These are phyloP conservation scores for Calliphora vicina DNA, from an alignment of 1,140 invertebrate genomes.

Conservation along the genomic window DNA sequence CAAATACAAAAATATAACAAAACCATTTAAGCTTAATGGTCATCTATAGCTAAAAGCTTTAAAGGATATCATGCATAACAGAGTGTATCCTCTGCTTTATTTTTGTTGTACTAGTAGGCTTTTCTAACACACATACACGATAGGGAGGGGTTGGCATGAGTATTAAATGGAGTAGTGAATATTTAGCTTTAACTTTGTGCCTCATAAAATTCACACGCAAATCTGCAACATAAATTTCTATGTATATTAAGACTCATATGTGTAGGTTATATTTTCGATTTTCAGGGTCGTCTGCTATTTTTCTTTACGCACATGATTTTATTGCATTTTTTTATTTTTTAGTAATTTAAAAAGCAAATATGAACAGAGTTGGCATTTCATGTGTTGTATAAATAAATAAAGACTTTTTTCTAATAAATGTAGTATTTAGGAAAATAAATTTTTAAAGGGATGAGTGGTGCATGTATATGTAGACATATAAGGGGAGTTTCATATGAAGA, in stretches of 20 bases:
- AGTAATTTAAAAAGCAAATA: not conserved
- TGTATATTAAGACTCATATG: not conserved
- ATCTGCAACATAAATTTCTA: slow-evolving; percentile 21
- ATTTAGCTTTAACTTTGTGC: not conserved
- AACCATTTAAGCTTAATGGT: slow-evolving; percentile 24
- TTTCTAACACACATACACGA: not conserved
- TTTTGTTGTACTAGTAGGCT: not conserved
- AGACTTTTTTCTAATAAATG: no score
- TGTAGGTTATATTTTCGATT: not conserved
- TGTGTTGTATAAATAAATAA: no score
- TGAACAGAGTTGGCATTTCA: no score
- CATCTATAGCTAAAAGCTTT: slow-evolving; percentile 15
- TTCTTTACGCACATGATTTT: not conserved
- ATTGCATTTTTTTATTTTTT: not conserved
- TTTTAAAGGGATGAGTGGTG: no score
- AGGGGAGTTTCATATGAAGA: no score
- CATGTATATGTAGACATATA: no score
- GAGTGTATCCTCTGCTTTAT: not conserved
- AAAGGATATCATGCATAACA: slow-evolving; percentile 19
- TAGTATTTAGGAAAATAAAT: no score
- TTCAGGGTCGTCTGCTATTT: not conserved
- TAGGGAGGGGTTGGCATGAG: not conserved
- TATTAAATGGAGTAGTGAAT: not conserved
- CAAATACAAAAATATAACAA: not conserved
- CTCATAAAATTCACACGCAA: slow-evolving; percentile 8